Percentiles rank a stretch among this genome's conserved stretches.
Evolutionary conservation across 1,140 invertebrate species (phyloP).

Genomic region (Diabrotica virgifera): DNA sequence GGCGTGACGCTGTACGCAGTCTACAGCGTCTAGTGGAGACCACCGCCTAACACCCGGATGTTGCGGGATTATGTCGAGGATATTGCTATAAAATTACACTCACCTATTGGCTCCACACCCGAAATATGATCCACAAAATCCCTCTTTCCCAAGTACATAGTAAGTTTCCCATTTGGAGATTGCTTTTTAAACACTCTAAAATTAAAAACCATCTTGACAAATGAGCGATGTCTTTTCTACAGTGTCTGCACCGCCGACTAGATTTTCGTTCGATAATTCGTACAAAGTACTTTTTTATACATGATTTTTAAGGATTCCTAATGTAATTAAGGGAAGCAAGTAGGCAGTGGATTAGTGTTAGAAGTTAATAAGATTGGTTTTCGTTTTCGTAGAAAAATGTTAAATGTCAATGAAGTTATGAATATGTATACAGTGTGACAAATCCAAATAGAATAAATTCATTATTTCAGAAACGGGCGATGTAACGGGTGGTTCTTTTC

Average conservation of each 20-base stretch:
- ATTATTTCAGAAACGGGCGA: too few relatives aligned
- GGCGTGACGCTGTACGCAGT: too few relatives aligned
- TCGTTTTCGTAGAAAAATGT: too few relatives aligned
- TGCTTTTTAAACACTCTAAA: conserved; percentile 95
- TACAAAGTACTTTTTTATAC: conserved; percentile 2
- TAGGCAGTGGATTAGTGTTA: not conserved
- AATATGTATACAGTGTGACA: too few relatives aligned
- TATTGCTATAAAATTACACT: conserved; percentile 38
- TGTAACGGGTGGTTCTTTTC: too few relatives aligned
- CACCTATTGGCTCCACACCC: conserved; percentile 89
- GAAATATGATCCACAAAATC: conserved; percentile 95
- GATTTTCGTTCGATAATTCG: conserved; percentile 1
- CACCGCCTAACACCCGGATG: too few relatives aligned
- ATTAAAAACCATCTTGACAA: conserved; percentile 73
- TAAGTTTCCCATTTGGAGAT: conserved; percentile 91
- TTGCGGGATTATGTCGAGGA: too few relatives aligned
- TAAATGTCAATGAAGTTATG: too few relatives aligned
- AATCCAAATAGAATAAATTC: too few relatives aligned
- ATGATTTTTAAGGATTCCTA: conserved; percentile 9
- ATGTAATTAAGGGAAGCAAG: not conserved
- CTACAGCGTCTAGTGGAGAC: too few relatives aligned
- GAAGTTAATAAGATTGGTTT: too few relatives aligned
- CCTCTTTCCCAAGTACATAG: conserved; percentile 91
- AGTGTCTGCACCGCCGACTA: not conserved
- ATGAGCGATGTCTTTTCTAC: not conserved